Evolutionary conservation across 1,140 invertebrate species (phyloP).

Genomic region (Stenopsyche tienmushanensis): DNA sequence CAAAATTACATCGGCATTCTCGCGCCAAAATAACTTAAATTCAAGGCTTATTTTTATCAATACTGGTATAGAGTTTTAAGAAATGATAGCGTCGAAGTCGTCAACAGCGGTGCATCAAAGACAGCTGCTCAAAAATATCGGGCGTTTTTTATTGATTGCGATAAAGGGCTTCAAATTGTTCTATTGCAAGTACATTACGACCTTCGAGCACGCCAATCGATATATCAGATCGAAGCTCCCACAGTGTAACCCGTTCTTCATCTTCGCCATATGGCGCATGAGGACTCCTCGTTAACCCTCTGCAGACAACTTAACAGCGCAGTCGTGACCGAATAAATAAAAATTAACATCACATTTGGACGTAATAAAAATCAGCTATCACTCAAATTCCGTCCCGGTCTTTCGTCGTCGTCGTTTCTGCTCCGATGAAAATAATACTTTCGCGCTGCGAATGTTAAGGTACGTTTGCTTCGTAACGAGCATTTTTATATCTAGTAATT

Average conservation of each 20-base stretch:
- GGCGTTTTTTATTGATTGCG: too few species aligned
- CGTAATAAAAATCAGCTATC: conserved; percentile 33
- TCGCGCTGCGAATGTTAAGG: not conserved
- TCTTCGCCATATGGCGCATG: not conserved
- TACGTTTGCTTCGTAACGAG: not conserved
- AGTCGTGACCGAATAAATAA: conserved; percentile 19
- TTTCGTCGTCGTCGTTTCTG: conserved; percentile 6
- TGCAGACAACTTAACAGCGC: not conserved
- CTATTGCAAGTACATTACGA: too few species aligned
- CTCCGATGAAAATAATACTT: conserved; percentile 10
- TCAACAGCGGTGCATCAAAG: not conserved
- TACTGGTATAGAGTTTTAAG: too few species aligned
- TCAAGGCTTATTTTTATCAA: too few species aligned
- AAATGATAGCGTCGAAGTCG: not conserved
- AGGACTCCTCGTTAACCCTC: not conserved
- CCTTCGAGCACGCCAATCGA: too few species aligned
- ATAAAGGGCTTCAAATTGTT: too few species aligned
- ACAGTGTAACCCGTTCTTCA: too few species aligned
- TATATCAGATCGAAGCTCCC: too few species aligned
- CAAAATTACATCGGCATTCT: too few species aligned
- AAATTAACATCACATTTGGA: conserved; percentile 10
- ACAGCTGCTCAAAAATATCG: too few species aligned
- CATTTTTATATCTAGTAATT: conserved; percentile 15
- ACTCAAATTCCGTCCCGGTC: conserved; percentile 17
- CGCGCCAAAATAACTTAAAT: too few species aligned